Percentiles rank a stretch among this genome's conserved stretches.
phyloP scores from a whole-genome alignment of 2,888 invertebrate genomes.

The Epistrophe eligans region DNA sequence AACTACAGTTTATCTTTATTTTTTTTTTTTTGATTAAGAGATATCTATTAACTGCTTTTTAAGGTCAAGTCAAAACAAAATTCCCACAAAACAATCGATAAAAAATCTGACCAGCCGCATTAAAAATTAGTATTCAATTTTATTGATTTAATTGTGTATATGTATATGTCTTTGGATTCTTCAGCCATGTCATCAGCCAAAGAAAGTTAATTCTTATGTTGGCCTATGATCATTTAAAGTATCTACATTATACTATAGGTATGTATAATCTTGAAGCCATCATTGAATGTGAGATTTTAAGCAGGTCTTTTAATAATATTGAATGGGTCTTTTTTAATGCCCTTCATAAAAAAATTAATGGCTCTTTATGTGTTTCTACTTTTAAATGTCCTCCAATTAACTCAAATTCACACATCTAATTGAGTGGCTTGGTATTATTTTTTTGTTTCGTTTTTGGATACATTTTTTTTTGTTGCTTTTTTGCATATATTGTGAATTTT shows the following conservation, averaged over 20 bases:
- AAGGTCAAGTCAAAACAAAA: slow-evolving; percentile 28
- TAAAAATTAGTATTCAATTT: slow-evolving; percentile 22
- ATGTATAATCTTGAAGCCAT: background rate
- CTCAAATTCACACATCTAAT: slow-evolving; percentile 54
- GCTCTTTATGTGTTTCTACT: slow-evolving; percentile 35
- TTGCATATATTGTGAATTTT: slow-evolving; percentile 43
- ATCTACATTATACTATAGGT: background rate
- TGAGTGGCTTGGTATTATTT: slow-evolving; percentile 26
- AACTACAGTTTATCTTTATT: background rate
- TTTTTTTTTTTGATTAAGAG: background rate
- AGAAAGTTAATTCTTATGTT: slow-evolving; percentile 15
- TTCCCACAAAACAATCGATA: slow-evolving; percentile 19
- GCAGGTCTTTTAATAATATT: slow-evolving; percentile 14
- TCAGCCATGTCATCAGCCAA: background rate
- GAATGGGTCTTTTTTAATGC: slow-evolving; percentile 32
- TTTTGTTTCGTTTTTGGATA: too few species aligned
- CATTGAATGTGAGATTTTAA: slow-evolving; percentile 16
- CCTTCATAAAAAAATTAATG: slow-evolving; percentile 41
- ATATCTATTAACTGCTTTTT: slow-evolving; percentile 6
- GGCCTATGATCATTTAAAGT: slow-evolving; percentile 5
- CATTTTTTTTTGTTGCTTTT: slow-evolving; percentile 16
- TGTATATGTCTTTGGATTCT: background rate
- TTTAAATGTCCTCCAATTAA: slow-evolving; percentile 63
- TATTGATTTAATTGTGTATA: slow-evolving; percentile 8
- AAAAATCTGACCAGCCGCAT: background rate